Conservation (phyloP, 2,113 vertebrate species). For the Rhabdornis inornatus region DNA sequence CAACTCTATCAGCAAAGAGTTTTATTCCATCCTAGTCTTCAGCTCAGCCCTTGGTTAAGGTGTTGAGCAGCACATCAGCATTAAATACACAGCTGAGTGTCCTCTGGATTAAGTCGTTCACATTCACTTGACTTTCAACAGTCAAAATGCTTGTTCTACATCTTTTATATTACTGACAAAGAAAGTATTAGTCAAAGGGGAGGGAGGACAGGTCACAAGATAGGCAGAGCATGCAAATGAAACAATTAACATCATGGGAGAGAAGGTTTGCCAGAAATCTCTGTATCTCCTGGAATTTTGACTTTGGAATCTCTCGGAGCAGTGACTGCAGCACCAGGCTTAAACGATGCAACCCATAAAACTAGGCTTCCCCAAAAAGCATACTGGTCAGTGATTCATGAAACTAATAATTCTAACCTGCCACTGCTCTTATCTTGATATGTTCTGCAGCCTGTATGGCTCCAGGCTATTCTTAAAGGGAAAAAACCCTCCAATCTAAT, state of each 20-base stretch:
- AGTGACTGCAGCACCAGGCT: neutral
- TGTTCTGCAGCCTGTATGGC: neutral
- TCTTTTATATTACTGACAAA: conserved; percentile 11
- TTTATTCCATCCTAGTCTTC: neutral
- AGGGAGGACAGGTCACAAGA: conserved; percentile 40
- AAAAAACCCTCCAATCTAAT: neutral
- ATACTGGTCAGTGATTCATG: conserved; percentile 18
- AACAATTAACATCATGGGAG: conserved; percentile 7
- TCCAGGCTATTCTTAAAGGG: conserved; percentile 23
- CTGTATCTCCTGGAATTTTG: neutral
- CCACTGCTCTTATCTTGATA: neutral
- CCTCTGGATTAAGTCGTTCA: conserved; percentile 8
- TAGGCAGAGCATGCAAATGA: conserved; percentile 38
- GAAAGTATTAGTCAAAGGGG: conserved; percentile 44
- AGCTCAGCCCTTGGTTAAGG: neutral
- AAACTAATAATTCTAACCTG: conserved; percentile 22
- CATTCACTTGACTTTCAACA: conserved; percentile 58
- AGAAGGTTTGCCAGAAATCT: conserved; percentile 1
- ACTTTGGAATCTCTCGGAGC: neutral
- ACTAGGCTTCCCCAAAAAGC: neutral
- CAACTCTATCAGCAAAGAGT: neutral
- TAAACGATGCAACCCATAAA: neutral
- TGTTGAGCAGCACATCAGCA: neutral
- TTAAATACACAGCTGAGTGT: neutral
- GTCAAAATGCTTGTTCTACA: conserved; percentile 59